Percentiles rank a stretch among this genome's conserved stretches.
These are phyloP conservation scores for Burhinus oedicnemus DNA, from an alignment of 2,113 vertebrate genomes.

Conservation along the genomic window DNA sequence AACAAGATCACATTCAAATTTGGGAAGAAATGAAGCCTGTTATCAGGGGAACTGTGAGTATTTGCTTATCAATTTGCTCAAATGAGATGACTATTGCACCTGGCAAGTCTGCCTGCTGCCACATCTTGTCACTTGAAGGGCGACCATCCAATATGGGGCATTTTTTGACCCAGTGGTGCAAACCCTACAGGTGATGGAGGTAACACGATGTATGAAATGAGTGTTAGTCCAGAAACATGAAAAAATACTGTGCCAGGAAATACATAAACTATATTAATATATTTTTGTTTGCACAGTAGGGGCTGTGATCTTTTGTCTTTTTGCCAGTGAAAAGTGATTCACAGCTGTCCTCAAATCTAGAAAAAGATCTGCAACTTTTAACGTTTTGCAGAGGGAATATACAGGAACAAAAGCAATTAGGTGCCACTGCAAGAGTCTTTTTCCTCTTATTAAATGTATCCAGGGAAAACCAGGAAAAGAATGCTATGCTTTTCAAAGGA, in stretches of 20 bases:
- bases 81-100: neutral
- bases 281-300: neutral
- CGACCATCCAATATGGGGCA: neutral
- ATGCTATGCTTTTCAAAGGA: neutral
- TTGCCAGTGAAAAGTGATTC: neutral
- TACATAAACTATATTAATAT: neutral
- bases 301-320: neutral
- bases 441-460: slow-evolving; percentile 7
- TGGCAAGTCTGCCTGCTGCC: neutral
- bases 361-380: neutral
- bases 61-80: neutral
- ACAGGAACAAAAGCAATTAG: slow-evolving; percentile 43
- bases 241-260: neutral
- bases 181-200: neutral
- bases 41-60: neutral
- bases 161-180: neutral
- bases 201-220: neutral
- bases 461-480: slow-evolving; percentile 19
- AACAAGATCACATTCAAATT: neutral
- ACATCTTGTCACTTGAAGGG: neutral
- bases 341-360: neutral
- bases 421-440: neutral
- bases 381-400: neutral
- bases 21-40: neutral
- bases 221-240: neutral